Evolutionary conservation across 2,888 invertebrate species (phyloP).

Genomic region (Hipparchia sbordonii): DNA sequence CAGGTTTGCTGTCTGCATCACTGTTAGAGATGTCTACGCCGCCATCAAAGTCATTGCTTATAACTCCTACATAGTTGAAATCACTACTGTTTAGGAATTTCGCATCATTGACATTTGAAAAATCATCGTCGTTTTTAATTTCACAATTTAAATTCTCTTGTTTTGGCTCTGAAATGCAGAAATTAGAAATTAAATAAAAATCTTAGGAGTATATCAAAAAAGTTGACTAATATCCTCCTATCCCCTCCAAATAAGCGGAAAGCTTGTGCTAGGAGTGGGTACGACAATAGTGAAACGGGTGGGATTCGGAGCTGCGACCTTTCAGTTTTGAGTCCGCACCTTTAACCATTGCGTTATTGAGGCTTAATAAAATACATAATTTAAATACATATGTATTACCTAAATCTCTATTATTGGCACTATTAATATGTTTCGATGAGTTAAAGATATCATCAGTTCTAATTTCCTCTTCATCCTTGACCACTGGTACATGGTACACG

Average conservation of each 20-base stretch:
- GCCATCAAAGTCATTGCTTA: not conserved
- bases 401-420: constrained; percentile 10
- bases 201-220: too few relatives aligned
- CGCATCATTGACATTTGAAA: not conserved
- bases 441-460: not conserved
- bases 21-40: not conserved
- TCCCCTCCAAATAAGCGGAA: too few relatives aligned
- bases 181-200: not conserved
- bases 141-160: not conserved
- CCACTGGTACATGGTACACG: not conserved
- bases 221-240: too few relatives aligned
- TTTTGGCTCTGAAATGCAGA: constrained; percentile 1
- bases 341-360: too few relatives aligned
- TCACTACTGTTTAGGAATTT: not conserved
- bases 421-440: not conserved
- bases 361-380: not conserved
- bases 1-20: constrained; percentile 1
- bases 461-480: not conserved
- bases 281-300: too few relatives aligned
- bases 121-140: constrained; percentile 3
- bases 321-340: too few relatives aligned
- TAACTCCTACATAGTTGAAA: constrained; percentile 1
- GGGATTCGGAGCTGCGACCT: too few relatives aligned
- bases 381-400: not conserved
- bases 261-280: too few relatives aligned